Evolutionary conservation across 2,113 vertebrate genomes (phyloP), one percentile per base, ranked within the genome.

Genomic region (Limnothrissa miodon): DNA sequence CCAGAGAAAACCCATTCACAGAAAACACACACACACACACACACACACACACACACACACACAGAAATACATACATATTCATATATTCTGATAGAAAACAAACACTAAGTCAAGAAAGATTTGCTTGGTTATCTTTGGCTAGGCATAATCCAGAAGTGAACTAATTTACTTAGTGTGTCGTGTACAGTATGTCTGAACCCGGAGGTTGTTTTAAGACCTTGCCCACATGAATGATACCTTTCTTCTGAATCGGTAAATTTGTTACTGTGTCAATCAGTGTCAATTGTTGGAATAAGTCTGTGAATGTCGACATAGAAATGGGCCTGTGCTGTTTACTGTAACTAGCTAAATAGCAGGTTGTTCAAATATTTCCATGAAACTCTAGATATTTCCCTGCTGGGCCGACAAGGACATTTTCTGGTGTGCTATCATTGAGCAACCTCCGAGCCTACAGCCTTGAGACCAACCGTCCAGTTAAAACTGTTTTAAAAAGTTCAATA

Each of bases 301-400:
- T 83, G 70, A 84, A 80, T 81, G 84, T 81, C 62, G 62, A 39
- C 79, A 45, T 29, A 82, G 83, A 83, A 85, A 78, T 15, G 0
- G 29, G 2, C 23, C 51, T 56, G 70, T 45, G 80, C 78, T 86
- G 83, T 83, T 83, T 86, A 86, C 81, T 79, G 70, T 48, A 74
- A 80, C 62, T 56, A 79, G 81, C 82, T 81, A 83, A 78, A 82
- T 85, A 83, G 80, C 84, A 88, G 56, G 82, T 81, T 81, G 82
- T 85, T 80, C 66, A 80, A 53, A 82, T 87, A 83, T 80, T 81
- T 83, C 46, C 8, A 85, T 85, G 86, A 79, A 85, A 82, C 46
- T 86, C 53, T 74, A 89, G 81, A 89, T 13, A 29, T 81, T 78
- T 84, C 79, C 85, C 80, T 42, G 80, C 81, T 86, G 83, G 79